Evolutionary conservation across 2,113 vertebrate genomes (phyloP).

Genomic region (Perccottus glenii): DNA sequence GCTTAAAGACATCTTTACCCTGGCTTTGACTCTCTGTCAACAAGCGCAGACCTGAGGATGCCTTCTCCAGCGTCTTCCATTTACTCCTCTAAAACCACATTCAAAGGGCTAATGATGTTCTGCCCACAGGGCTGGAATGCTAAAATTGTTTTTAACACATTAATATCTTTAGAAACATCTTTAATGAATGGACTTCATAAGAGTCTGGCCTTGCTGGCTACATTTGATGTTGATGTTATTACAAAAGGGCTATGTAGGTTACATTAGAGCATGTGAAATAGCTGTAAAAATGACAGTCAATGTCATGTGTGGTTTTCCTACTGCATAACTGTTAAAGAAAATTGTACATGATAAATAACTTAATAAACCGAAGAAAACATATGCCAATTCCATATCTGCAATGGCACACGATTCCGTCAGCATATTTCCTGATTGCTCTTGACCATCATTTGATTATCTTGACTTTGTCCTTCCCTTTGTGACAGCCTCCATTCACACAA

Average conservation of each 20-base stretch:
- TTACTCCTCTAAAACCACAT: conserved; percentile 16
- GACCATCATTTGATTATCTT: conserved; percentile 43
- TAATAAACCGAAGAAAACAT: not conserved
- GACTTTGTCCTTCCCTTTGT: conserved; percentile 15
- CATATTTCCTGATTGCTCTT: conserved; percentile 18
- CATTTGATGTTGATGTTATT: too few relatives aligned
- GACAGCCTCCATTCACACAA: conserved; percentile 6
- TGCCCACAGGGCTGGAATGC: not conserved
- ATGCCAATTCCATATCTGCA: not conserved
- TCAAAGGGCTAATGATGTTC: conserved; percentile 6
- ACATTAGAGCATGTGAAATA: too few relatives aligned
- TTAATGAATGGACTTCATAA: conserved; percentile 14
- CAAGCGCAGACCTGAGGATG: conserved; percentile 23
- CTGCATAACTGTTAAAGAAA: not conserved
- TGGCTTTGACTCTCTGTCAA: conserved; percentile 58
- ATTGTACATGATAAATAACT: not conserved
- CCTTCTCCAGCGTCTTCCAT: conserved; percentile 11
- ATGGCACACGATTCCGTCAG: conserved; percentile 8
- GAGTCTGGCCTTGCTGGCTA: too few relatives aligned
- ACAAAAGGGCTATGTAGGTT: too few relatives aligned
- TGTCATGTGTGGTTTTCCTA: too few relatives aligned
- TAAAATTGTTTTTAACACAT: conserved; percentile 6
- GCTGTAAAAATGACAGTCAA: too few relatives aligned
- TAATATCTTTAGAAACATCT: not conserved
- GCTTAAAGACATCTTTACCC: conserved; percentile 72